Evolutionary conservation across 2,113 vertebrate genomes (phyloP), one percentile per base, ranked within the genome.

Genomic region (Sylvilagus bachmani): DNA sequence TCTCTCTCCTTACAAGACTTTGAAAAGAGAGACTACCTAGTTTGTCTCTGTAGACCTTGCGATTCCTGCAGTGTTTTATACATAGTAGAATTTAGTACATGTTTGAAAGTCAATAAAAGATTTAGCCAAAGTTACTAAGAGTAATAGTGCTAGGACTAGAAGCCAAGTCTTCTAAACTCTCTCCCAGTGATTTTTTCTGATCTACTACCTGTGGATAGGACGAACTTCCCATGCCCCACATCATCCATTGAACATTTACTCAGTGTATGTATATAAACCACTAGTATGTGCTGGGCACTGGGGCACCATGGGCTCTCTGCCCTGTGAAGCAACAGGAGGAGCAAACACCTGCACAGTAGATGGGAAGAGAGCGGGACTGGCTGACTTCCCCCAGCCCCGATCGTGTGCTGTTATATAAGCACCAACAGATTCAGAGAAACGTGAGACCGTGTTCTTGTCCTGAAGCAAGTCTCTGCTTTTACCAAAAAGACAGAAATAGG

Each of bases 21-120:
- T 25, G 51, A 66, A 13, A 70, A 17, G 17, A 62, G 62, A 75
- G 67, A 38, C 51, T 29, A 36, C 44, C 58, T 90, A 44, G 93
- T 64, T 66, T 49, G 75, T 71, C 14, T 66, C 6, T 53, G 17
- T 58, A 51, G 64, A 51, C 38, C 66, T 77, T 62, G 38, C n/a
- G 86, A 53, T 51, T 70, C 64, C 51, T 27, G 53, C 4, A 44
- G 29, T 64, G 53, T 86, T 85, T 27, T 31, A 73, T 73, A 55
- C 44, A 25, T 75, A 36, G 8, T 36, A n/a, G 58, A 44, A 88
- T 55, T 89, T 71, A 66, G 31, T 44, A 25, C 44, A 69, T 89
- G 53, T 86, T 86, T 80, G 80, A 86, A 81, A 64, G 55, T 14
- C 62, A 87, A 49, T 11, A 49, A 70, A 94, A 51, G 33, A 81